Base-by-base conservation (phyloP, 2,797 vertebrate species). In the Argyrosomus regius region DNA sequence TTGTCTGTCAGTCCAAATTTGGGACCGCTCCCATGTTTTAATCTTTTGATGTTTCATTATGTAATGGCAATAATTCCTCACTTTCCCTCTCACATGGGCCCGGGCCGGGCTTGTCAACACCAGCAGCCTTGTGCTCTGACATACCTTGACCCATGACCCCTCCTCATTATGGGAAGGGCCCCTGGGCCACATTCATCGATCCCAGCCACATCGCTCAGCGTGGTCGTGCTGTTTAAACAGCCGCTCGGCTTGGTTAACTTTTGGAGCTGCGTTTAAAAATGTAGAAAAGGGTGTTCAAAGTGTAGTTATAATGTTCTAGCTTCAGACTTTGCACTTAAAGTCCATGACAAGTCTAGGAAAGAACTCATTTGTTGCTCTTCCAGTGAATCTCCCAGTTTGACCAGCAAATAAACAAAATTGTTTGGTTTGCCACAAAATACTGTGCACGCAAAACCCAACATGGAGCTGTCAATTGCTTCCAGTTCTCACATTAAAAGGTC, bases 121-220 rank as follows among this genome's bases (percentile, higher is more conserved):
- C 87, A 87, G 72, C 81, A 82, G 80, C 77, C 69, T 77, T 81
- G 74, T 26, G 53, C 70, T 72, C 58, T 77, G 79, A 89, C 80
- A 59, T 80, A 83, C 66, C 54, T 74, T 84, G 67, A 91, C 83
- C 87, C 49, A 28, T 91, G 81, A 88, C 88, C 88, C 61, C 56
- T 74, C 35, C 81, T 91, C 70, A 83, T 91, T 84, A 88, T 62
- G 62, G 68, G 35, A 78, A 66, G 31, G 26, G 68, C 85, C 89
- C 70, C 58, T 0, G 13, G 85, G 84, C 84, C 76, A 80, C 88
- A 79, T 77, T 1, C 62, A 91, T 92, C 11, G 86, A 92, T 89
- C 87, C 61, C 72, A 56, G 48, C 73, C 35, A 22, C 59, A 79
- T 77, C 35, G 18, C 59, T 68, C 84, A 59, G 78, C 1, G 5